Evolutionary conservation across 2,113 vertebrate species (phyloP), one percentile per base, ranked within the genome.

Genomic region (Mesembrinibis cayennensis): DNA sequence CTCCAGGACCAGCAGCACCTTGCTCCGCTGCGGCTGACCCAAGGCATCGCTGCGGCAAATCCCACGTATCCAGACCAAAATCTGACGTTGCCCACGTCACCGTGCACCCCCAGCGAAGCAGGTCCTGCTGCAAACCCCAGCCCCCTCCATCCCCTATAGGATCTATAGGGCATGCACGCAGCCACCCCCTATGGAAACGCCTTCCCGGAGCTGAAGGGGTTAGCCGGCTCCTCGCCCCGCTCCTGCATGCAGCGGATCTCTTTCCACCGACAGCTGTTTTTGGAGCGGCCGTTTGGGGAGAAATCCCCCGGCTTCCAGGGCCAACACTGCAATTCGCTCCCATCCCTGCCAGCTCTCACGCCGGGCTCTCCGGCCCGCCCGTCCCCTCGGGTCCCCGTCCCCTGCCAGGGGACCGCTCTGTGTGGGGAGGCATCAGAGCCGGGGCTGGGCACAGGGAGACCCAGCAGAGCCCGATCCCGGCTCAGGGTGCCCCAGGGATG

Each of bases 231-330:
- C 76, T 32, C 16, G 9, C 62, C 53, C 27, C 4, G 13, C 73
- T 73, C 89, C 63, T 25, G 55, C 38, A 14, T 26, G 84, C 20
- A 1, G 59, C 66, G 14, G 74, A 88, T 94, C 94, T 61, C 92
- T 17, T 91, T 81, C 67, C 89, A 91, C 72, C 53, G 19, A 82
- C 95, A 94, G 94, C 96, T 97, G 96, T 26, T 94, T 89, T 29
- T 21, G 1, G 67, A 70, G 90, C 26, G 21, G 82, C 74, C 56
- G 61, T 81, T 67, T 40, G 61, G 47, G 94, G 94, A 95, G 92
- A 91, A 95, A 94, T 89, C 92, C 87, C 88, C 66, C 4, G 0
- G 73, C 59, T 87, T 93, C 90, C 93, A 69, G 0, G 0, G 91
- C 80, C 93, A 80, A 16, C 9, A 13, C 76, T 38, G 58, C 83